phyloP scores from a whole-genome alignment of 37 sponge, comb jelly and placozoan species.

The Cliona cf. orientalis region DNA sequence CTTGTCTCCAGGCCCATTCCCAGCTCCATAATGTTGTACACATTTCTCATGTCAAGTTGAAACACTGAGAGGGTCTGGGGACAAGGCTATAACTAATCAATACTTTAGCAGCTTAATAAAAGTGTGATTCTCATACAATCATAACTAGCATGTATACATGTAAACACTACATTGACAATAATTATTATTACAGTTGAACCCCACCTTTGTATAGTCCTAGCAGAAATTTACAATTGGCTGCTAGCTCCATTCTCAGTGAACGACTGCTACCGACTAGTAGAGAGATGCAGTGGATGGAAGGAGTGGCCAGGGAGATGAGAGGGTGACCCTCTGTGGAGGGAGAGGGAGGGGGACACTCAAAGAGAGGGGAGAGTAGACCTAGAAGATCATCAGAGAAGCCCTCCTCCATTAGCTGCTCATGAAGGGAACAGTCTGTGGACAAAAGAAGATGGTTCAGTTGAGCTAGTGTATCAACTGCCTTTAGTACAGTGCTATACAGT shows the following conservation, averaged over 20 bases:
- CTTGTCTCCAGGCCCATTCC: no score
- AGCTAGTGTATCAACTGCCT: no score
- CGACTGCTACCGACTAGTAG: slow-evolving; percentile 17
- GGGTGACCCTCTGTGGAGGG: not conserved
- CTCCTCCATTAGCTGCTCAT: slow-evolving; percentile 53
- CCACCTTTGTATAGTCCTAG: slow-evolving; percentile 43
- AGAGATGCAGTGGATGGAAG: slow-evolving; percentile 47
- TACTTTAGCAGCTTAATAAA: no score
- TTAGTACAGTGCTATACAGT: no score
- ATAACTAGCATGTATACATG: no score
- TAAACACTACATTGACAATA: no score
- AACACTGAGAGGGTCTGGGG: no score
- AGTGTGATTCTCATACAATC: no score
- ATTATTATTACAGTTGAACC: no score
- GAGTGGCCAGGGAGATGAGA: slow-evolving; percentile 1
- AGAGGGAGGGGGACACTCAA: not conserved
- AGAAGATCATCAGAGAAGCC: slow-evolving; percentile 24
- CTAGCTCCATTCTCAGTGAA: slow-evolving; percentile 17
- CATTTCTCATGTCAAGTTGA: no score
- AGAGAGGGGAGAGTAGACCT: not conserved
- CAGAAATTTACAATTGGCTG: slow-evolving; percentile 1
- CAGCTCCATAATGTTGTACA: no score
- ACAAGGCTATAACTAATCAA: not conserved
- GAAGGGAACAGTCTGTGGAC: slow-evolving; percentile 54
- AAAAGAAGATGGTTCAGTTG: not conserved